Evolutionary conservation across 2,113 vertebrate species (phyloP).

Genomic region (Catharus fuscescens): DNA sequence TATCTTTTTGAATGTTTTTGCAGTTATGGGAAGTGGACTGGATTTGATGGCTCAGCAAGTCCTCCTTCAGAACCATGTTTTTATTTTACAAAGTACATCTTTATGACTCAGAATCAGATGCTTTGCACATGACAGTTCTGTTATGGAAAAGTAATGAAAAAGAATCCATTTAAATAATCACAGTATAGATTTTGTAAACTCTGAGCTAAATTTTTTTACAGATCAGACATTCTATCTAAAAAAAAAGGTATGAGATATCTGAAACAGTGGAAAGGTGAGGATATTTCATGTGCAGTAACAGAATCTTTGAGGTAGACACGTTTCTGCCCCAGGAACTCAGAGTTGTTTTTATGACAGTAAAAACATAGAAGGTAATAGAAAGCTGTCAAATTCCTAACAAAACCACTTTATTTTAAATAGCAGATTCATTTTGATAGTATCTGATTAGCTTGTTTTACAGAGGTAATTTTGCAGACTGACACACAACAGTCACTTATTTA

Average conservation of each 20-base stretch:
- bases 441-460: background rate
- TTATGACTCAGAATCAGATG: conserved; percentile 38
- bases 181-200: background rate
- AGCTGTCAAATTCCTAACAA: background rate
- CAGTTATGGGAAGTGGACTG: background rate
- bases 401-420: background rate
- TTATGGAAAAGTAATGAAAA: background rate
- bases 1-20: background rate
- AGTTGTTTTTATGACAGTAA: background rate
- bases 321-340: background rate
- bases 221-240: background rate
- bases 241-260: background rate
- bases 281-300: background rate
- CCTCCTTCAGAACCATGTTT: background rate
- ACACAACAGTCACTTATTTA: background rate
- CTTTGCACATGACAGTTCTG: background rate
- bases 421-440: background rate
- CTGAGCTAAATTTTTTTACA: background rate
- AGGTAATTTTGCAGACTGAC: background rate
- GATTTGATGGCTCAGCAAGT: background rate
- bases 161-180: background rate
- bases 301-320: background rate
- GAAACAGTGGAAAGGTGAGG: background rate
- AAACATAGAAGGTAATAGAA: background rate
- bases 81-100: background rate